Evolutionary conservation across 2,797 vertebrate genomes (phyloP).

Genomic region (Orientallactaga sibirica): DNA sequence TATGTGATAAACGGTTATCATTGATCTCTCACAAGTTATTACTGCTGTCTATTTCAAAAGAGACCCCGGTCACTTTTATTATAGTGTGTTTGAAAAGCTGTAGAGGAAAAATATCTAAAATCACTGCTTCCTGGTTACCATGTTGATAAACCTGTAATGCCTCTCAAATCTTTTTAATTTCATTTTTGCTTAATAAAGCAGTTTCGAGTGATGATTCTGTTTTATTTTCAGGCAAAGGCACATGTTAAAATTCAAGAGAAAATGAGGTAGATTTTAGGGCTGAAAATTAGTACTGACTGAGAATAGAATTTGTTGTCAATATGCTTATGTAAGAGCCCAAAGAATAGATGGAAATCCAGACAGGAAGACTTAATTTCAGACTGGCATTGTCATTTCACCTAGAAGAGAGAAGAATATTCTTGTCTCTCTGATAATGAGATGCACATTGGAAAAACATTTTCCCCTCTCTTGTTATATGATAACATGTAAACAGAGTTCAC

Average conservation of each 20-base stretch:
- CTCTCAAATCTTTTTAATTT: constrained; percentile 15
- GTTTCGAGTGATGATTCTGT: constrained; percentile 54
- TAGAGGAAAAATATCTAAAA: constrained; percentile 53
- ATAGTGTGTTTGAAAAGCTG: constrained; percentile 73
- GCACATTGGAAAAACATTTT: not conserved
- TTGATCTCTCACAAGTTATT: constrained; percentile 78
- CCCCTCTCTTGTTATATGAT: not conserved
- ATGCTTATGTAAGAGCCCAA: not conserved
- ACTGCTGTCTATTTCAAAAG: constrained; percentile 70
- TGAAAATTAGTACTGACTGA: constrained; percentile 61
- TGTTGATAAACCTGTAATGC: constrained; percentile 49
- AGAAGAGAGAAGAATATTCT: not conserved
- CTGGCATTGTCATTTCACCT: not conserved
- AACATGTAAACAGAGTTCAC: not conserved
- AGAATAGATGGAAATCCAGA: constrained; percentile 7
- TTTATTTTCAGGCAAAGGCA: not conserved
- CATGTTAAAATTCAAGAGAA: constrained; percentile 52
- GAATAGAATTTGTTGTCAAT: not conserved
- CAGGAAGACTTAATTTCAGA: constrained; percentile 52
- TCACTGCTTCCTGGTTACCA: constrained; percentile 39
- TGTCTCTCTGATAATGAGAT: not conserved
- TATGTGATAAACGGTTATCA: constrained; percentile 77
- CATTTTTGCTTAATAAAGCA: constrained; percentile 63
- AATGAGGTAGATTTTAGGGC: constrained; percentile 15
- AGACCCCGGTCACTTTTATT: constrained; percentile 49